These are phyloP conservation scores for Progne subis DNA, from an alignment of 2,113 vertebrate species.

Conservation along the genomic window DNA sequence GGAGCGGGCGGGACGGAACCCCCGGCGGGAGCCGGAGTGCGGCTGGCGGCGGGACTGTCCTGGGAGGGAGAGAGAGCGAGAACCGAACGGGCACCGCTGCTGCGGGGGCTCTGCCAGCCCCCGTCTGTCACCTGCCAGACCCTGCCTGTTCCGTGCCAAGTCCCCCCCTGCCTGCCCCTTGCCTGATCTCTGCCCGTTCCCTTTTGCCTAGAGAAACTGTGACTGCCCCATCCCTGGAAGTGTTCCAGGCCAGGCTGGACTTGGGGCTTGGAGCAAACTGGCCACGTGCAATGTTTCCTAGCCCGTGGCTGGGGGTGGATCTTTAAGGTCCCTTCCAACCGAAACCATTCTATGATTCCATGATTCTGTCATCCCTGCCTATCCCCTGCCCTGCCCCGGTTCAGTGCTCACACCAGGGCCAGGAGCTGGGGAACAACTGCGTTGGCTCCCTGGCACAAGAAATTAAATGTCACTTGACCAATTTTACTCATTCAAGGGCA, in stretches of 20 bases:
- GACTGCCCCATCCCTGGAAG: not conserved
- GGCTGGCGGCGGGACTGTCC: not conserved
- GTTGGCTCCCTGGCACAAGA: not conserved
- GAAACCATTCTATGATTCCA: not conserved
- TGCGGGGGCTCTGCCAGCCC: not conserved
- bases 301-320: not conserved
- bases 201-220: not conserved
- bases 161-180: not conserved
- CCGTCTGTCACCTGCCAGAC: not conserved
- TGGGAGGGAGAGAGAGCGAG: not conserved
- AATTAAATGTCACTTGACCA: not conserved
- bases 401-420: not conserved
- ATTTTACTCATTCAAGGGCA: not conserved
- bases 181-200: not conserved
- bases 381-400: not conserved
- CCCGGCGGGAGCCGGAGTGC: not conserved
- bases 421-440: not conserved
- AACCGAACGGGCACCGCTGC: not conserved
- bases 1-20: not conserved
- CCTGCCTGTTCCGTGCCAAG: accelerated
- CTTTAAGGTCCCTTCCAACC: not conserved
- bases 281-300: not conserved
- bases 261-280: not conserved
- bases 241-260: not conserved
- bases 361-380: not conserved